Percentiles rank a stretch among this genome's conserved stretches.
These are phyloP conservation scores for Gadus chalcogrammus DNA, from an alignment of 2,113 vertebrate genomes.

Conservation along the genomic window DNA sequence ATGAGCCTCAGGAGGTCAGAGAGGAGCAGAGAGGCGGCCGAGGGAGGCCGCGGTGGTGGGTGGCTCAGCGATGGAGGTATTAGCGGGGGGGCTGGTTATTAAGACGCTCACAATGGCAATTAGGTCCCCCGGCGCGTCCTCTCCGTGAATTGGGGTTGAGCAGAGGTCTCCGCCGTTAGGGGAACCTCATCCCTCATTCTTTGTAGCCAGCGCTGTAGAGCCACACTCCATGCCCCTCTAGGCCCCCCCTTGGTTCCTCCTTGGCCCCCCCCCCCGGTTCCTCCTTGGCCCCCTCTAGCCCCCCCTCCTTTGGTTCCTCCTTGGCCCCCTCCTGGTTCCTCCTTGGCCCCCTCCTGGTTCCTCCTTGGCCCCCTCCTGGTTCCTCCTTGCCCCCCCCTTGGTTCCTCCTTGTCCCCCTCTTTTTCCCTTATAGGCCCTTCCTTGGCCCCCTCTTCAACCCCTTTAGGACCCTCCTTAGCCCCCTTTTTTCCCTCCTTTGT, in stretches of 20 bases:
- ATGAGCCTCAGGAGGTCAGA: slow-evolving; percentile 55
- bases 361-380: no score
- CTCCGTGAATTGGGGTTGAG: neutral
- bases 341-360: slow-evolving; percentile 3
- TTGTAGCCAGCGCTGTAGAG: slow-evolving; percentile 18
- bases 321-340: slow-evolving; percentile 8
- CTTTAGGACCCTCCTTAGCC: no score
- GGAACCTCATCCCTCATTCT: slow-evolving; percentile 37
- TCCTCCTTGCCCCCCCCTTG: slow-evolving; percentile 13
- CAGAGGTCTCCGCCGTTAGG: slow-evolving; percentile 33
- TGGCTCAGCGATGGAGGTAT: neutral
- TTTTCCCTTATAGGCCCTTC: no score
- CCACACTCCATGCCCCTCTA: slow-evolving; percentile 19
- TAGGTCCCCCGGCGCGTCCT: no score
- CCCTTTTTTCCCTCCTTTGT: slow-evolving; percentile 10
- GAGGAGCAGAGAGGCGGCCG: neutral
- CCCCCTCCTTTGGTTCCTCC: no score
- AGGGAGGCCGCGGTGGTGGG: neutral
- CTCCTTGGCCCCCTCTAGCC: neutral
- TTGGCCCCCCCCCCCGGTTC: neutral
- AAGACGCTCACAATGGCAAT: no score
- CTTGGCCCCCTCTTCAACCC: slow-evolving; percentile 26
- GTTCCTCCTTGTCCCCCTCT: slow-evolving; percentile 20
- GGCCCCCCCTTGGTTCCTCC: slow-evolving; percentile 28
- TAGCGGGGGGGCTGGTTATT: no score